Evolutionary conservation across 2,797 vertebrate genomes (phyloP).

Genomic region (Mareca strepera): DNA sequence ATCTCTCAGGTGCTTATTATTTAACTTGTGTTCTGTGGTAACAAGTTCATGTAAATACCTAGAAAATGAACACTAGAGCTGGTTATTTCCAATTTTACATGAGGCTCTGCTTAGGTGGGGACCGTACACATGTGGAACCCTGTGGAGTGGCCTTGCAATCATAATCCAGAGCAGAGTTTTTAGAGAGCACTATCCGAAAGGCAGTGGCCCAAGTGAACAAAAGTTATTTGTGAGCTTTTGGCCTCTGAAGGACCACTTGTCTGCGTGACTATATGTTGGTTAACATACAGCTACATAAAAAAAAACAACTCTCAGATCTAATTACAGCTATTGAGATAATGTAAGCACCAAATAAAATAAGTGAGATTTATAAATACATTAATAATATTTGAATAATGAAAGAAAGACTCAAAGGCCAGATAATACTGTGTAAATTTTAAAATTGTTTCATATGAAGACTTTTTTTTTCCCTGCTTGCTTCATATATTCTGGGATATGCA

Average conservation of each 20-base stretch:
- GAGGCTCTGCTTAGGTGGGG: neutral
- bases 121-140: accelerated
- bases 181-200: neutral
- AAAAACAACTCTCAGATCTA: neutral
- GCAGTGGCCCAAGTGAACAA: neutral
- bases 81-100: neutral
- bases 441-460: neutral
- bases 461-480: neutral
- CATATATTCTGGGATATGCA: neutral
- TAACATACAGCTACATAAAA: neutral
- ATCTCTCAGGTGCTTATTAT: neutral
- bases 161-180: neutral
- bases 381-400: neutral
- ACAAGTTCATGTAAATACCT: neutral
- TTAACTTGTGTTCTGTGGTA: neutral
- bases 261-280: neutral
- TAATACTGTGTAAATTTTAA: neutral
- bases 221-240: neutral
- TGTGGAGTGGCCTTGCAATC: neutral
- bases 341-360: neutral
- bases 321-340: neutral
- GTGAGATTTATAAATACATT: neutral
- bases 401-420: neutral
- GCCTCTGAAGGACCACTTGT: neutral
- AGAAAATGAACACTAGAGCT: neutral